phyloP scores from a whole-genome alignment of 2,797 vertebrate species.

The Agapornis canus region DNA sequence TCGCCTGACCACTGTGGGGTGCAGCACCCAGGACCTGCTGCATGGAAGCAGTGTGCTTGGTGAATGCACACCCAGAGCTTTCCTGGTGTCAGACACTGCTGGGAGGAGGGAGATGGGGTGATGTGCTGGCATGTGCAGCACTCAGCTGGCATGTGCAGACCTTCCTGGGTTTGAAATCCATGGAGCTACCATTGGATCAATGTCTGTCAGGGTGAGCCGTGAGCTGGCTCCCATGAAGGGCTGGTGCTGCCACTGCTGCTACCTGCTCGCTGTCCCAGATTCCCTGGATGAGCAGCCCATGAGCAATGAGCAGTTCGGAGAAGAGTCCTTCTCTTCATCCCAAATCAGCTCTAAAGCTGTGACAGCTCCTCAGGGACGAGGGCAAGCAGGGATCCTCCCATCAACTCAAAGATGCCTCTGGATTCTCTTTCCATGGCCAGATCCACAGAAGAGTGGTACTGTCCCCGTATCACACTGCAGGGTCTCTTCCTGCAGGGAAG shows the following conservation, averaged over 20 bases:
- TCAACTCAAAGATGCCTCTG: neutral
- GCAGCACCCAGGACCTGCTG: neutral
- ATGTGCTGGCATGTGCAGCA: neutral
- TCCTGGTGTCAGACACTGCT: neutral
- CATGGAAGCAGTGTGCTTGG: fast-evolving
- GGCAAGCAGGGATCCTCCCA: neutral
- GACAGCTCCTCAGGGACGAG: neutral
- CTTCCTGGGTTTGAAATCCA: neutral
- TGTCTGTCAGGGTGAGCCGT: neutral
- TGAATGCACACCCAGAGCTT: fast-evolving
- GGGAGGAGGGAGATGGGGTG: neutral
- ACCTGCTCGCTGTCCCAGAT: neutral
- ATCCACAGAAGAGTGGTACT: neutral
- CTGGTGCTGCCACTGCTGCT: neutral
- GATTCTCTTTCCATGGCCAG: neutral
- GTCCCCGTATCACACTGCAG: fast-evolving
- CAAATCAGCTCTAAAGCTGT: neutral
- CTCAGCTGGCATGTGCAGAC: neutral
- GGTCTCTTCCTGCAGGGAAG: neutral
- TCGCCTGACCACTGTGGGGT: neutral
- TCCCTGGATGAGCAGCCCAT: fast-evolving
- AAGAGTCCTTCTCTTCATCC: neutral
- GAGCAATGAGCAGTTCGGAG: fast-evolving
- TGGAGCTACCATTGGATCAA: neutral
- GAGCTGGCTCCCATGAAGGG: neutral